These are phyloP conservation scores for Cryptosula pallasiana DNA, from an alignment of 2,888 invertebrate species.

Conservation along the genomic window DNA sequence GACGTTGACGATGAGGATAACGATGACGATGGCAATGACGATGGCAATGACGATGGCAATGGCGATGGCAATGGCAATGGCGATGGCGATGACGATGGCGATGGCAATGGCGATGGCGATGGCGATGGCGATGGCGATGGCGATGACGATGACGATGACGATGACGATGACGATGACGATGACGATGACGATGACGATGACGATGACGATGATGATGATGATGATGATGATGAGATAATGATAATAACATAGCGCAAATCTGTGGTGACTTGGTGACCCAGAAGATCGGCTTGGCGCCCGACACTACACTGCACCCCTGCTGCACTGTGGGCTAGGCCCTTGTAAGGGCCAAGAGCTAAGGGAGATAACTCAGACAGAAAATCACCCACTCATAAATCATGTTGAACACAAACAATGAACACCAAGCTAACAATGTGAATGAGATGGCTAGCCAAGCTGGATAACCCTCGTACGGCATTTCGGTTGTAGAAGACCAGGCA, in stretches of 20 bases:
- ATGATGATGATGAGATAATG: slow-evolving; percentile 4
- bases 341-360: background rate
- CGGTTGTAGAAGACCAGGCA: background rate
- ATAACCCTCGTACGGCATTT: background rate
- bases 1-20: slow-evolving; percentile 22
- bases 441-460: slow-evolving; percentile 8
- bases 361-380: slow-evolving; percentile 14
- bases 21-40: slow-evolving; percentile 23
- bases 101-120: slow-evolving; percentile 10
- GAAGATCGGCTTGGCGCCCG: slow-evolving; percentile 2
- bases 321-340: background rate
- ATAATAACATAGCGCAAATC: background rate
- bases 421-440: background rate
- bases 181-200: slow-evolving; percentile 10
- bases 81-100: slow-evolving; percentile 5
- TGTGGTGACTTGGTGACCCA: background rate
- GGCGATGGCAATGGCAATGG: background rate
- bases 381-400: slow-evolving; percentile 13
- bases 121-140: slow-evolving; percentile 10
- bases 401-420: background rate
- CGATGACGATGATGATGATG: slow-evolving; percentile 10
- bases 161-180: slow-evolving; percentile 10
- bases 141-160: slow-evolving; percentile 10
- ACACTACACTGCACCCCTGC: background rate
- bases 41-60: slow-evolving; percentile 22